These are phyloP conservation scores for Caiman crocodilus DNA, from an alignment of 2,797 vertebrate genomes.

Conservation along the genomic window DNA sequence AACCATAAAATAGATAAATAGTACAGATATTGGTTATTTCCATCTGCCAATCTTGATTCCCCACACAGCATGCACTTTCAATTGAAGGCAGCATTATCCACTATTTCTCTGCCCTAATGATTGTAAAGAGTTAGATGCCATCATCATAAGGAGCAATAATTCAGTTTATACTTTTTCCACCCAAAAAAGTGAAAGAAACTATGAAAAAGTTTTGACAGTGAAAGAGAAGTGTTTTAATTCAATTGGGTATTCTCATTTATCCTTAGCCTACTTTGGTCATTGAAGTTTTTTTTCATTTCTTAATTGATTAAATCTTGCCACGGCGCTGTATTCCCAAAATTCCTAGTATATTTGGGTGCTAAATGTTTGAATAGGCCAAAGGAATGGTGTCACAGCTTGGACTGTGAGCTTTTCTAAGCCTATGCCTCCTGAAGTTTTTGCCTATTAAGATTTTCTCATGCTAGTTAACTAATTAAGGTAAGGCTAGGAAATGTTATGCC, in stretches of 20 bases:
- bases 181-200: not conserved
- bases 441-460: not conserved
- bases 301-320: not conserved
- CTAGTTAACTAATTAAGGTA: not conserved
- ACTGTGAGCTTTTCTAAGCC: not conserved
- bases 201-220: constrained; percentile 33
- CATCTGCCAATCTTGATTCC: not conserved
- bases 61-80: not conserved
- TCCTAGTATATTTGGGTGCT: constrained; percentile 4
- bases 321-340: constrained; percentile 28
- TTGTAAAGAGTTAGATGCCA: constrained; percentile 18
- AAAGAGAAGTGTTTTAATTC: constrained; percentile 45
- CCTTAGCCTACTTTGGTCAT: not conserved
- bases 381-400: not conserved
- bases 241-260: constrained; percentile 16
- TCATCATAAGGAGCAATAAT: constrained; percentile 11
- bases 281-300: constrained; percentile 18
- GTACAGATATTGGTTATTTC: not conserved
- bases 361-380: constrained; percentile 24
- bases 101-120: not conserved
- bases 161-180: not conserved
- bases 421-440: constrained; percentile 5
- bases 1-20: not conserved
- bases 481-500: not conserved
- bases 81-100: not conserved